Evolutionary conservation across 2,888 invertebrate species (phyloP), one percentile per base, ranked within the genome.

Genomic region (Nymphalis urticae): DNA sequence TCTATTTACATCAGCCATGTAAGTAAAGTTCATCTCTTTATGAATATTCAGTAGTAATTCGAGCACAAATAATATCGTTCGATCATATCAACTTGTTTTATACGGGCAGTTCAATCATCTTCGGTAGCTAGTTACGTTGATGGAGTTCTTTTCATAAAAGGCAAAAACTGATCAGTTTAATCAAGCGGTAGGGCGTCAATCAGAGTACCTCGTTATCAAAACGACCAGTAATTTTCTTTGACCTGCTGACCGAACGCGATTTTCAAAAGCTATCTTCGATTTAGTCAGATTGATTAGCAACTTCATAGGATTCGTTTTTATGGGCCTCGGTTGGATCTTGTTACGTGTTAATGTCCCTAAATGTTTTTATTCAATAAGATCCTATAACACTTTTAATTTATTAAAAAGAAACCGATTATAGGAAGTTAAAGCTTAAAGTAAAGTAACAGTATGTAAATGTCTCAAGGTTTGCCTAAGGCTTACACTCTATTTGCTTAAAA

Each of bases 141-240:
- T 86, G 76, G 81, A 86, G 82, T 81, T 87, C 85, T 85, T 86
- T 88, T 86, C 83, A 86, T 87, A 85, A 85, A 84, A 80, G 84
- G 85, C 83, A 85, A 87, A 87, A 89, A 90, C 85, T 85, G 88
- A 89, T 90, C 89, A 88, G 86, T 87, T 88, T 88, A 90, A 91
- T 92, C 90, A 90, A 84, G 85, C 77, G 79, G 80, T 77, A 76
- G 81, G 79, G 85, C 86, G 88, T 89, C 90, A 90, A 88, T 92
- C 90, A 88, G 85, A 77, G 76, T 75, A 77, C 79, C 85, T 91
- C 90, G 90, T 92, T 90, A 90, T 82, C 80, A 82, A 82, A 91
- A 91, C 88, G 90, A 88, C 83, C 77, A 76, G 88, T 84, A 86
- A 90, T 91, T 88, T 90, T 84, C 86, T 84, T 85, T 82, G 70